Evolutionary conservation across 2,797 vertebrate species (phyloP).

Genomic region (Acipenser oxyrinchus): DNA sequence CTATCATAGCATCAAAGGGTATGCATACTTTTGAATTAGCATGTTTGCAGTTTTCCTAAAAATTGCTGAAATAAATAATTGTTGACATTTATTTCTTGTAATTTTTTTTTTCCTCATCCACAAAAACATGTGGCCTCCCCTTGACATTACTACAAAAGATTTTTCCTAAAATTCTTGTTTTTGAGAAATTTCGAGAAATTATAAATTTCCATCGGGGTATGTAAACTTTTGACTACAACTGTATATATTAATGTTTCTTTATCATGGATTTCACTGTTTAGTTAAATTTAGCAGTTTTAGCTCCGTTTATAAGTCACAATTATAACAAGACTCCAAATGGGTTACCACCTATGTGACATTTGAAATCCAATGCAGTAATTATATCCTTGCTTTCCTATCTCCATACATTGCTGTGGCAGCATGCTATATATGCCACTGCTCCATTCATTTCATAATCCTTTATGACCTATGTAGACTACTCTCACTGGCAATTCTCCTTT

Average conservation of each 20-base stretch:
- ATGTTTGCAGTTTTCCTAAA: no score
- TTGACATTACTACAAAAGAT: no score
- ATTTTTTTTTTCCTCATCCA: no score
- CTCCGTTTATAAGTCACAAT: not conserved
- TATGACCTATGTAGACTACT: not conserved
- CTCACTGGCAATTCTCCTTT: not conserved
- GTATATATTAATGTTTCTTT: not conserved
- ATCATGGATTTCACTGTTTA: not conserved
- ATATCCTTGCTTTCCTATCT: not conserved
- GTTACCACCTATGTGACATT: not conserved
- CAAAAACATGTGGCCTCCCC: no score
- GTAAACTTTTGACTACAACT: no score
- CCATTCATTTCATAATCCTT: not conserved
- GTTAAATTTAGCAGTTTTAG: not conserved
- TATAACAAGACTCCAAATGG: not conserved
- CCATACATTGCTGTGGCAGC: not conserved
- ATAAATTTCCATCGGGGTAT: no score
- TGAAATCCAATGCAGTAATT: not conserved
- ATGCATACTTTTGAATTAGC: no score
- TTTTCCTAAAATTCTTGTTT: no score
- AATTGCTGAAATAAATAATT: no score
- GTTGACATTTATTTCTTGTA: no score
- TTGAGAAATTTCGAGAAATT: no score
- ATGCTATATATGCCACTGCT: not conserved
- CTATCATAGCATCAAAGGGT: no score